Percentiles rank a stretch among this genome's conserved stretches.
Conservation (phyloP, 1,140 invertebrate genomes). For the Venturia canescens region DNA sequence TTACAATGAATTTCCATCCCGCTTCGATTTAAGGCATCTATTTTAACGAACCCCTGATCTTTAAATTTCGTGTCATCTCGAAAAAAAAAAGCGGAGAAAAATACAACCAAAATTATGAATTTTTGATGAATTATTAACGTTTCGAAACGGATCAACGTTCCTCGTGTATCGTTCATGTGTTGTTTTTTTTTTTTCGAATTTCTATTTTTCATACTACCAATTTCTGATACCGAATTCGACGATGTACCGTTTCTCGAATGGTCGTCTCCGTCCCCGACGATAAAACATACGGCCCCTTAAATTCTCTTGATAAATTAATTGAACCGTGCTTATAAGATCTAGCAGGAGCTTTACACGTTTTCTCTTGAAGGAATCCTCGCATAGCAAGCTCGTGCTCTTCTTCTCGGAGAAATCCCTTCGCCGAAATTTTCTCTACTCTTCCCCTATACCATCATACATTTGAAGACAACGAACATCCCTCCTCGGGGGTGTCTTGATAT, state of each 20-base stretch:
- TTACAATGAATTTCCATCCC: background rate
- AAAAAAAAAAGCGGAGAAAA: too few relatives aligned
- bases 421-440: background rate
- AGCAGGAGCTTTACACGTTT: slow-evolving; percentile 14
- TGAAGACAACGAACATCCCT: slow-evolving; percentile 12
- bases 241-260: too few relatives aligned
- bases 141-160: too few relatives aligned
- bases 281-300: background rate
- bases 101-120: too few relatives aligned
- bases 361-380: background rate
- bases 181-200: background rate
- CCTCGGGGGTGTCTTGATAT: background rate
- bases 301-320: slow-evolving; percentile 18
- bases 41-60: background rate
- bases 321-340: slow-evolving; percentile 10
- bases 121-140: too few relatives aligned
- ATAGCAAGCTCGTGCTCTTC: background rate
- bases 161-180: too few relatives aligned
- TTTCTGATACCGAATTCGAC: too few relatives aligned
- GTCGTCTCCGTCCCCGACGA: background rate
- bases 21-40: background rate
- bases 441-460: too few relatives aligned
- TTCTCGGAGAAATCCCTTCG: background rate
- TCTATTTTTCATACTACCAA: too few relatives aligned
- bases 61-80: too few relatives aligned